Evolutionary conservation across 2,113 vertebrate species (phyloP), one percentile per base, ranked within the genome.

Genomic region (Chamaea fasciata): DNA sequence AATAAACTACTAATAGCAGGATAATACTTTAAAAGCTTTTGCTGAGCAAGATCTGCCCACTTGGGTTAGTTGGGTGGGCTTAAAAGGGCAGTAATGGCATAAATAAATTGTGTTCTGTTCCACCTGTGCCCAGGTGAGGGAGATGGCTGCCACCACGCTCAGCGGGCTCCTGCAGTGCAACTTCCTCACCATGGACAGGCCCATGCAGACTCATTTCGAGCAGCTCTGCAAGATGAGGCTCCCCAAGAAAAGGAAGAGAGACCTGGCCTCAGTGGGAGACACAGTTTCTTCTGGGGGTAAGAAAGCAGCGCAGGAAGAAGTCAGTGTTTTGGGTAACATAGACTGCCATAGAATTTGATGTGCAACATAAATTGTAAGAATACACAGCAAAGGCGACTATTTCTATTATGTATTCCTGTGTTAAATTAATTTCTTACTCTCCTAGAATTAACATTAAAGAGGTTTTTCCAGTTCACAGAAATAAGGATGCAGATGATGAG

Each of bases 61-160:
- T 13, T 67, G 65, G 33, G 30, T 35, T 41, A 17, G 24, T 7
- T 75, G 39, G 62, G 12, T 49, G 20, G n/a, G 35, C 22, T 16
- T 42, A 9, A 64, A 73, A 90, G 62, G 27, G 7, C n/a, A 67
- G 15, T 19, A 50, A 14, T 39, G 65, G 65, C 27, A 55, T 33
- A 60, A 64, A 81, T 33, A 23, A 23, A 4, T 3, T 2, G 74
- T 79, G 74, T 8, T 82, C 2, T 35, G 47, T 78, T 1, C 62
- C 82, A 0, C 82, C 62, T 94, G 57, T 92, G 47, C 69, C 88
- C 53, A 99, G 99, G 99, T 99, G 86, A 98, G 99, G 97, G 99
- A 99, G 97, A 99, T 99, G 99, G 99, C 99, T 9, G 99, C 99
- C 77, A 99, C 99, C 39, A 99, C 99, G 0, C 97, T 99, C 49